Evolutionary conservation across 1,140 invertebrate genomes (phyloP).

Genomic region (Choristoneura fumiferana): DNA sequence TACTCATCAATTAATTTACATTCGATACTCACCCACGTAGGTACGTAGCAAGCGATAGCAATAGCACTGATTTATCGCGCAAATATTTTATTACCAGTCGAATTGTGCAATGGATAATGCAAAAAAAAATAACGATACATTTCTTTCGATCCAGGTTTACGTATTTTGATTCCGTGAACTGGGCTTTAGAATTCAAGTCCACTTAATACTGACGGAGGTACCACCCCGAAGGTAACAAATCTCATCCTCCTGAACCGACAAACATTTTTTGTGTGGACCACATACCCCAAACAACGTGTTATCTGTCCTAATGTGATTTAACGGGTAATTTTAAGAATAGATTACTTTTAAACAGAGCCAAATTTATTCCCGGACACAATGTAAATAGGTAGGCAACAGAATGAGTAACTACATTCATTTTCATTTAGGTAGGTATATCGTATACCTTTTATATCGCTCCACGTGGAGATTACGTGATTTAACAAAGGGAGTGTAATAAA

Average conservation of each 20-base stretch:
- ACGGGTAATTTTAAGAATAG: slow-evolving; percentile 73
- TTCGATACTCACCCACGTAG: slow-evolving; percentile 60
- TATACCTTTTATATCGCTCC: slow-evolving; percentile 69
- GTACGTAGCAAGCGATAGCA: slow-evolving; percentile 43
- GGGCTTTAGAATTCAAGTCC: neutral
- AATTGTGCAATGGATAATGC: slow-evolving; percentile 25
- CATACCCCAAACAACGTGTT: slow-evolving; percentile 67
- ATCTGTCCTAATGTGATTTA: slow-evolving; percentile 76
- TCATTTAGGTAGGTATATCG: slow-evolving; percentile 69
- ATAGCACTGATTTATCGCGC: slow-evolving; percentile 57
- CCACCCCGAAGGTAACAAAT: slow-evolving; percentile 72
- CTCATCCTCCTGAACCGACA: slow-evolving; percentile 54
- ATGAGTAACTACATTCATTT: slow-evolving; percentile 78
- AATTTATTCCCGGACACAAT: slow-evolving; percentile 64
- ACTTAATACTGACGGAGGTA: slow-evolving; percentile 44
- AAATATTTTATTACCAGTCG: slow-evolving; percentile 37
- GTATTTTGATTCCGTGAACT: slow-evolving; percentile 26
- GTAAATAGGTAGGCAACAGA: slow-evolving; percentile 71
- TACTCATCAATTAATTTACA: slow-evolving; percentile 63
- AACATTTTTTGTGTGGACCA: slow-evolving; percentile 64
- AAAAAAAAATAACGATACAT: slow-evolving; percentile 27
- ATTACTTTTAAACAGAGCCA: slow-evolving; percentile 65
- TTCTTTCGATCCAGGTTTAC: slow-evolving; percentile 36
- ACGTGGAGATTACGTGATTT: slow-evolving; percentile 78
- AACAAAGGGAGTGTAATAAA: slow-evolving; percentile 76